phyloP scores from a whole-genome alignment of 2,113 vertebrate genomes.

The Hemicordylus capensis region DNA sequence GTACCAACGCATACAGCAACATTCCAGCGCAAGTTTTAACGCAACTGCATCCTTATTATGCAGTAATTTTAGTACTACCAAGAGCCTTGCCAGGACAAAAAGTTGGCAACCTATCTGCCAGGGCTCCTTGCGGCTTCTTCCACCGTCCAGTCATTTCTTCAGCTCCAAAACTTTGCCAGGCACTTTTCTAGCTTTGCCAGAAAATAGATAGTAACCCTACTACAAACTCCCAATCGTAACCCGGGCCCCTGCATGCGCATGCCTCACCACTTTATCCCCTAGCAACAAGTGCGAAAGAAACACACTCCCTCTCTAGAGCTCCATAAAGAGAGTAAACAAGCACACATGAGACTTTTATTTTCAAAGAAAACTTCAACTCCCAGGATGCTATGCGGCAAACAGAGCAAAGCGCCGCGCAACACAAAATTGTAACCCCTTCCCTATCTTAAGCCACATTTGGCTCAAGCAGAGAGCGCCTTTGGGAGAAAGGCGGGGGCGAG shows the following conservation, averaged over 20 bases:
- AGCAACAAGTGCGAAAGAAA: background rate
- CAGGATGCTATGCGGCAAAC: background rate
- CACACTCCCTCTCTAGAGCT: too few species aligned
- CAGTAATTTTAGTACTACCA: too few species aligned
- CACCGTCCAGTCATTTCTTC: background rate
- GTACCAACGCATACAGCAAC: too few species aligned
- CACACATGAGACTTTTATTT: too few species aligned
- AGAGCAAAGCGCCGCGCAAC: background rate
- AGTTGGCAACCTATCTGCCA: too few species aligned
- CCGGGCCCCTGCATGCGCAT: background rate
- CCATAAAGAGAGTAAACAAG: too few species aligned
- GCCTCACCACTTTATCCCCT: background rate
- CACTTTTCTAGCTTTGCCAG: background rate
- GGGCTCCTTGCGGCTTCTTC: too few species aligned
- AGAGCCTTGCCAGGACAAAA: too few species aligned
- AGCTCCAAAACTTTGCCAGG: background rate
- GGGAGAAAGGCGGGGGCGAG: background rate
- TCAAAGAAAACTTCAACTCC: slow-evolving; percentile 26
- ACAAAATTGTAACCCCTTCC: background rate
- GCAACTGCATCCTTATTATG: too few species aligned
- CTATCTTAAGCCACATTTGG: slow-evolving; percentile 53
- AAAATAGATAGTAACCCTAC: background rate
- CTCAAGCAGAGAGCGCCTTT: slow-evolving; percentile 45
- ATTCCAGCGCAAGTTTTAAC: too few species aligned
- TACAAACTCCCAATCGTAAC: background rate